Evolutionary conservation across 2,888 invertebrate species (phyloP), one percentile per base, ranked within the genome.

Genomic region (Cerastis rubricosa): DNA sequence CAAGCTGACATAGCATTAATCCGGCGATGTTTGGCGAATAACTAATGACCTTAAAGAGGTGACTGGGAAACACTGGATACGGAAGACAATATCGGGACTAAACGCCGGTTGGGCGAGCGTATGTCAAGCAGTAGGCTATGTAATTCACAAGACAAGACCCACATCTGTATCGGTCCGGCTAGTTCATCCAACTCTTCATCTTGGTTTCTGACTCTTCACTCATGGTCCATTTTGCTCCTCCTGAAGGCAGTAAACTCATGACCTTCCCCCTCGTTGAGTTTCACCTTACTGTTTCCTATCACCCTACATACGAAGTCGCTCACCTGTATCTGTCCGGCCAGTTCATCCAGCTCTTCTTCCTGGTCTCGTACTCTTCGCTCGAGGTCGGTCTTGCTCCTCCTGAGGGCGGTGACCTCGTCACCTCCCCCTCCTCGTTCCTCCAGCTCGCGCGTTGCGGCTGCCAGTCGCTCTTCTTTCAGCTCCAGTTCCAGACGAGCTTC

Each of bases 161-260:
- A 54, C 47, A 96, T 97, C 94, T 98, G 98, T 90, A 99, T 98
- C 95, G 98, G 98, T 11, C 99, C 99, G 5, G 99, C 99, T 92
- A 99, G 97, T 92, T 99, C 99, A 91, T 99, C 99, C 71, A 99
- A 96, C 93, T 99, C 99, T 93, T 99, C 99, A 92, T 99, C 99
- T 95, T 98, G 98, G 91, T 98, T 98, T 82, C 99, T 97, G 47
- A 98, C 96, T 84, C 98, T 98, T 64, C 98, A 97, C 93, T 99
- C 99, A 81, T 99, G 97, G 87, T 99, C 99, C 85, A 98, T 98
- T 92, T 98, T 98, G 35, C 97, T 97, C 88, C 99, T 98, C 83
- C 99, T 97, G 88, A 99, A 96, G 71, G 98, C 97, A 12, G 98
- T 98, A 61, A 98, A 97, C 94, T 99, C 99, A 92, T 99, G 99